Evolutionary conservation across 2,113 vertebrate genomes (phyloP).

Genomic region (Beaufortia kweichowensis): DNA sequence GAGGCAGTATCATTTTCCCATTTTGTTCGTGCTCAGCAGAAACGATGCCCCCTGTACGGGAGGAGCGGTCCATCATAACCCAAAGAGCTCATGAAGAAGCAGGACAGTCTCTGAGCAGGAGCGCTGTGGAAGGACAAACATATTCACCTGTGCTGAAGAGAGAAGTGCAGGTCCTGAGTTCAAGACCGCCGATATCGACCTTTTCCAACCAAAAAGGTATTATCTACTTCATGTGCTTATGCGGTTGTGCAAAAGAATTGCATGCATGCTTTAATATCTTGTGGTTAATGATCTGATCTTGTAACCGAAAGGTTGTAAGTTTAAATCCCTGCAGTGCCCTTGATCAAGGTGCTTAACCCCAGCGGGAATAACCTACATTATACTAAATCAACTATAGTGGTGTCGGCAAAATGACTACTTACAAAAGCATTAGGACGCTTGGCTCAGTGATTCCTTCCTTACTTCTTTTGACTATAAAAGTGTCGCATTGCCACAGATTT

Average conservation of each 20-base stretch:
- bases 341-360: conserved; percentile 5
- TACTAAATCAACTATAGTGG: no score
- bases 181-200: conserved; percentile 53
- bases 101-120: conserved; percentile 54
- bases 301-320: not conserved
- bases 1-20: conserved; percentile 26
- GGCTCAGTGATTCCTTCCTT: not conserved
- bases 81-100: conserved; percentile 20
- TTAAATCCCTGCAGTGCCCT: not conserved
- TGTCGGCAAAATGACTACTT: no score
- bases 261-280: not conserved
- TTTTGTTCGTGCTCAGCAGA: conserved; percentile 44
- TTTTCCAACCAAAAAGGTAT: conserved; percentile 65
- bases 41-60: conserved; percentile 32
- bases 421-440: not conserved
- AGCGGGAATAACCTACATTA: not conserved
- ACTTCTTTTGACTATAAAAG: not conserved
- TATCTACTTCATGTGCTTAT: not conserved
- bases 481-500: not conserved
- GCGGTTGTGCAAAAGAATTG: not conserved
- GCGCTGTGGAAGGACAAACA: conserved; percentile 56
- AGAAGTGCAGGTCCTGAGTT: conserved; percentile 67
- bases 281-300: not conserved
- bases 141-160: conserved; percentile 69
- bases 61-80: conserved; percentile 12